Evolutionary conservation across 2,888 invertebrate species (phyloP).

Genomic region (Isoperla grammatica): DNA sequence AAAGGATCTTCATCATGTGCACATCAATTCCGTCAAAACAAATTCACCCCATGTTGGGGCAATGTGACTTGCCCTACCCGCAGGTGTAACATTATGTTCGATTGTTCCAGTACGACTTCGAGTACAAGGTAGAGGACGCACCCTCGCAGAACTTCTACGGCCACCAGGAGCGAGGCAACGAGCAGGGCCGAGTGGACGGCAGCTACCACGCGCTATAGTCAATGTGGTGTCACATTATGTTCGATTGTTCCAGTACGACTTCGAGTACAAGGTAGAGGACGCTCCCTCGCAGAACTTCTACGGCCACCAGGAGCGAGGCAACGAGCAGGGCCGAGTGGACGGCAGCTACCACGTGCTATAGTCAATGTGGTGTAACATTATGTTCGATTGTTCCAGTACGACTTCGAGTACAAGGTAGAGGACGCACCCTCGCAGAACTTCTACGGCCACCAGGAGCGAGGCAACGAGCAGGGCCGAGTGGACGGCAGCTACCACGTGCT

Average conservation of each 20-base stretch:
- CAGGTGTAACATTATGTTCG: no score
- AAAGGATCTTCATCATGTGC: no score
- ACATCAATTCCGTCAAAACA: no score
- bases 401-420: conserved; percentile 68
- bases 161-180: conserved; percentile 61
- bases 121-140: conserved; percentile 67
- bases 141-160: conserved; percentile 63
- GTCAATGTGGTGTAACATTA: no score
- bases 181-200: conserved; percentile 57
- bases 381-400: conserved; percentile 51
- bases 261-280: conserved; percentile 68
- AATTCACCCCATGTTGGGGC: no score
- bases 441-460: conserved; percentile 63
- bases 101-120: conserved; percentile 61
- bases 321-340: conserved; percentile 55
- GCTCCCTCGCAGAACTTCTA: conserved; percentile 61
- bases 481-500: conserved; percentile 62
- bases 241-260: conserved; percentile 61
- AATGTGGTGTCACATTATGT: no score
- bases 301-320: conserved; percentile 62
- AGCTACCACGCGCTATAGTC: conserved; percentile 62
- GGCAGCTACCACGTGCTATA: conserved; percentile 64
- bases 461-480: conserved; percentile 57
- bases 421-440: conserved; percentile 61
- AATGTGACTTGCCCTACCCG: no score